Percentiles rank a stretch among this genome's conserved stretches.
Evolutionary conservation across 2,888 invertebrate species (phyloP).

Genomic region (Trissolcus brochymenae): DNA sequence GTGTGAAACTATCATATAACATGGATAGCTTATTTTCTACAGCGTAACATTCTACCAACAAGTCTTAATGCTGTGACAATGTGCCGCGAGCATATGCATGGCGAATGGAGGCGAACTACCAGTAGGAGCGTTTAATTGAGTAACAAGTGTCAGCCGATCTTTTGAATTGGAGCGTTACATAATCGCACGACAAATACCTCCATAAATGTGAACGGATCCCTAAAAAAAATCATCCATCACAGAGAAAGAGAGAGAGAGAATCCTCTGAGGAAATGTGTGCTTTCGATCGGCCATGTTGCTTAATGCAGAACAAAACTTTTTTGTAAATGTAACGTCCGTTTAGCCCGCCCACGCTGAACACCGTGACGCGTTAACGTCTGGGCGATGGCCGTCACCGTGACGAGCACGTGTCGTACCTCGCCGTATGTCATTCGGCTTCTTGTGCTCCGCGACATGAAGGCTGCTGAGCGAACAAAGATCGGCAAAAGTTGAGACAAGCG

Average conservation of each 20-base stretch:
- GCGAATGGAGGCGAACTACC: slow-evolving; percentile 27
- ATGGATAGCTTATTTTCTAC: slow-evolving; percentile 17
- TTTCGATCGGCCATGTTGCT: slow-evolving; percentile 49
- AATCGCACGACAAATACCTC: slow-evolving; percentile 17
- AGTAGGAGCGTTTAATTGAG: slow-evolving; percentile 44
- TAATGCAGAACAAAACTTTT: slow-evolving; percentile 44
- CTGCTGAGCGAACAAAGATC: slow-evolving; percentile 61
- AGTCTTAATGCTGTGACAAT: slow-evolving; percentile 24
- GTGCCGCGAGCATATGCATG: slow-evolving; percentile 32
- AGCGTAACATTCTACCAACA: slow-evolving; percentile 11
- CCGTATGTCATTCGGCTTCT: slow-evolving; percentile 71
- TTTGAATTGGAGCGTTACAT: slow-evolving; percentile 41
- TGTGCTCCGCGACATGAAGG: slow-evolving; percentile 57
- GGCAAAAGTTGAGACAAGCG: slow-evolving; percentile 31
- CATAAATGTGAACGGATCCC: slow-evolving; percentile 8
- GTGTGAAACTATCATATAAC: slow-evolving; percentile 8
- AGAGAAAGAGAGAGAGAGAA: not conserved
- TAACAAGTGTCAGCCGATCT: slow-evolving; percentile 43
- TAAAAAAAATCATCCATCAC: not conserved
- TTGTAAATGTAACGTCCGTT: slow-evolving; percentile 64
- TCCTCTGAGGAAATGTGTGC: slow-evolving; percentile 15
- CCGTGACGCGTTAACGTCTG: slow-evolving; percentile 69
- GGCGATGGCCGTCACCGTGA: slow-evolving; percentile 75
- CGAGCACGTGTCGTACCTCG: slow-evolving; percentile 74
- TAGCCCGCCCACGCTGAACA: slow-evolving; percentile 73